Evolutionary conservation across 2,113 vertebrate species (phyloP), one percentile per base, ranked within the genome.

Genomic region (Notechis scutatus): DNA sequence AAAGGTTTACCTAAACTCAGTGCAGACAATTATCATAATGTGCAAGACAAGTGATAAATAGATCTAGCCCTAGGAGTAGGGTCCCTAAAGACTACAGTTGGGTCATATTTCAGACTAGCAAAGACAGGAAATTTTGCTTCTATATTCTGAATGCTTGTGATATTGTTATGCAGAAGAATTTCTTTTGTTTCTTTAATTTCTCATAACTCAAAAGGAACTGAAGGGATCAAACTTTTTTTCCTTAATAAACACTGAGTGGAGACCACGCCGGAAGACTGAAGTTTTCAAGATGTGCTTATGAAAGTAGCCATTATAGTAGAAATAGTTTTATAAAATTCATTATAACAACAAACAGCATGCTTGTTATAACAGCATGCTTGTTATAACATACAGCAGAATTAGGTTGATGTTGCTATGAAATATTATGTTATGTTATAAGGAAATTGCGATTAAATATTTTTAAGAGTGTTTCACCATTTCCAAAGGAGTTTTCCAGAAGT

Each of bases 281-380:
- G 90, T 95, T 93, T 96, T 96, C 95, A 92, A 95, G 94, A 95
- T 87, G 92, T 93, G 95, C 92, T 95, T 95, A 94, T 95, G 94
- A 96, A 96, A 95, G 96, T 52, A 34, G 90, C 64, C 50, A 93
- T 92, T 47, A 8, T 94, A 93, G 94, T 96, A 95, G 95, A 95
- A 97, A 93, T 93, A 90, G 93, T 64, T 97, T 96, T 96, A 96
- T 85, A 96, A 91, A 94, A 57, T 52, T 95, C 94, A 96, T 95
- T 96, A 94, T 94, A 96, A 95, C 94, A 91, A 94, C 92, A 92
- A 0, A 26, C 95, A 94, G 93, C 95, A 94, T 95, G 93, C 93
- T 95, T 95, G 93, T 93, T 95, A 94, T 64, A 94, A 56, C 88
- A 92, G 93, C 95, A 94, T 95, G 93, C 93, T 95, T 95, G 93